Percentiles rank a stretch among this genome's conserved stretches.
These are phyloP conservation scores for Craterocephalus amniculus DNA, from an alignment of 2,797 vertebrate genomes.

Conservation along the genomic window DNA sequence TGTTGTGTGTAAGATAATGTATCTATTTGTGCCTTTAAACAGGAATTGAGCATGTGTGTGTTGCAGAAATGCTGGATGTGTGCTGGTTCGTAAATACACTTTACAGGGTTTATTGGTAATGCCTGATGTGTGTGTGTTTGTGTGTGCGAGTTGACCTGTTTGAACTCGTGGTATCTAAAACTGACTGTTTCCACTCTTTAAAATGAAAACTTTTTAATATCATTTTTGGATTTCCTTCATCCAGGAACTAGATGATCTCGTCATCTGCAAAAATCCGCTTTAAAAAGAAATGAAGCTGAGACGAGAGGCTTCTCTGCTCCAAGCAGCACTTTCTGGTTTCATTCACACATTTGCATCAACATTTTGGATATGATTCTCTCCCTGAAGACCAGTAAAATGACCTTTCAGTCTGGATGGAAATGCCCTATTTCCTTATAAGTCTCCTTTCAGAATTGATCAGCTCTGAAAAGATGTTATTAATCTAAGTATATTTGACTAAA, in stretches of 20 bases:
- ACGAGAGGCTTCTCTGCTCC: not conserved
- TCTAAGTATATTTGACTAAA: not conserved
- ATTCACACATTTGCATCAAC: not conserved
- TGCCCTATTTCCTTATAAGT: not conserved
- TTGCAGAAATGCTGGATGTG: constrained; percentile 17
- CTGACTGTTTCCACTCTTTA: not conserved
- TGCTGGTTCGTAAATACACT: constrained; percentile 35
- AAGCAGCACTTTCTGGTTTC: no score
- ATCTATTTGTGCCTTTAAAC: constrained; percentile 23
- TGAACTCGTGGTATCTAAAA: not conserved
- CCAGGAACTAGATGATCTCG: not conserved
- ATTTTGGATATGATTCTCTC: not conserved
- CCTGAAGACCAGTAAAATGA: not conserved
- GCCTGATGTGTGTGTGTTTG: not conserved
- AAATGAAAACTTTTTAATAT: not conserved
- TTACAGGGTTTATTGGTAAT: constrained; percentile 11
- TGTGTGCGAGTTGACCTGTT: constrained; percentile 6
- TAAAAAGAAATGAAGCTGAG: not conserved
- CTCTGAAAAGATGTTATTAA: not conserved
- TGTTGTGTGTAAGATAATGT: constrained; percentile 1
- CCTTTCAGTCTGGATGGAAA: not conserved
- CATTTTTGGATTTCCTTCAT: not conserved
- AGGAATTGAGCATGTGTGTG: not conserved
- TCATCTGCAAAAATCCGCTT: not conserved
- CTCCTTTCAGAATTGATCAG: not conserved